Conservation (phyloP, 2,797 vertebrate species). For the Cuculus canorus region DNA sequence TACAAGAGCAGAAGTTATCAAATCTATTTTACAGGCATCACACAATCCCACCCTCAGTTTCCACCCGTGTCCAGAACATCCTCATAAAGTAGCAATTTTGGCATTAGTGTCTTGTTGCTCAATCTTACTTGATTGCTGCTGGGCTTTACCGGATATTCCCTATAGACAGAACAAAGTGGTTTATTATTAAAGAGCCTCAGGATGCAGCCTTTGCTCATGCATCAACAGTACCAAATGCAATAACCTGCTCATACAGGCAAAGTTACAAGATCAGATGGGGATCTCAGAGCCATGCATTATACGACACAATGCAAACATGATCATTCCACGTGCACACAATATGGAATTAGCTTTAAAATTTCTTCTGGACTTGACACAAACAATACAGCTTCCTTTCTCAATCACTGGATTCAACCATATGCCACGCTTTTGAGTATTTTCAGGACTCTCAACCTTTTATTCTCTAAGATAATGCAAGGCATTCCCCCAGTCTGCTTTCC, state of each 20-base stretch:
- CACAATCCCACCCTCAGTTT: background rate
- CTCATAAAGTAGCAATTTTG: background rate
- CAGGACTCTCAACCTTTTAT: background rate
- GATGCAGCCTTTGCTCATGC: background rate
- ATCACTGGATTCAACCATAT: background rate
- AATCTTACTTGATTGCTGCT: background rate
- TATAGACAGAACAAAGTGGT: background rate
- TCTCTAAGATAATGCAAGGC: background rate
- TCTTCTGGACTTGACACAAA: background rate
- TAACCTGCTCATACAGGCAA: background rate
- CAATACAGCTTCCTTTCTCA: background rate
- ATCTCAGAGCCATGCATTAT: background rate
- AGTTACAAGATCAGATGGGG: background rate
- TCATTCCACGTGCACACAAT: background rate
- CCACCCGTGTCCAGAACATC: background rate
- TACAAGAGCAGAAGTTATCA: background rate
- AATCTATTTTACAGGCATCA: background rate
- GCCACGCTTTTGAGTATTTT: background rate
- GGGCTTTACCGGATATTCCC: background rate
- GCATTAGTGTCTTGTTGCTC: background rate
- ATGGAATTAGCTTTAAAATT: background rate
- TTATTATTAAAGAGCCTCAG: background rate
- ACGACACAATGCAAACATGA: background rate
- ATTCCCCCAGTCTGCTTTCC: background rate
- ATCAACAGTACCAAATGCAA: background rate